These are phyloP conservation scores for Campopleginae sp. DNA, from an alignment of 2,888 invertebrate genomes.

Conservation along the genomic window DNA sequence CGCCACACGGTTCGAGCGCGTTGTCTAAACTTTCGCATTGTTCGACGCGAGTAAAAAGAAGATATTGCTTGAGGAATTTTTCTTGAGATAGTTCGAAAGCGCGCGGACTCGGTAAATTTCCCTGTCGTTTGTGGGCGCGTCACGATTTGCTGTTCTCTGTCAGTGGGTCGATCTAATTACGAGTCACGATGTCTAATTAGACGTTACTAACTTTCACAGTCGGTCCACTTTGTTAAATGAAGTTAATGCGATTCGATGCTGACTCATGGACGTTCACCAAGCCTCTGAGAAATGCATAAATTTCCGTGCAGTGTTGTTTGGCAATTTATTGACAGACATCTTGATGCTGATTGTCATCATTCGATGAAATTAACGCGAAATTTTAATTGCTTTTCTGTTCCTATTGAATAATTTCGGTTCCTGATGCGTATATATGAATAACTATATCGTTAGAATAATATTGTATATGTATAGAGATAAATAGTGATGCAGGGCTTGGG, in stretches of 20 bases:
- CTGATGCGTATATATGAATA: neutral
- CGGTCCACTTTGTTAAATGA: neutral
- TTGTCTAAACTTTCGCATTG: neutral
- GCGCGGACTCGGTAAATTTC: neutral
- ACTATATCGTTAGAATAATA: neutral
- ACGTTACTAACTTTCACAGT: slow-evolving; percentile 49
- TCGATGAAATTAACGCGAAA: neutral
- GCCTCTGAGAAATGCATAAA: neutral
- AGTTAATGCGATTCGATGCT: neutral
- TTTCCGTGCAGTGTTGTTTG: neutral
- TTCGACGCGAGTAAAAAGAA: neutral
- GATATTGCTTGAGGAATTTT: neutral
- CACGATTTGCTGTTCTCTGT: slow-evolving; percentile 13
- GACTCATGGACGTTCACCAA: neutral
- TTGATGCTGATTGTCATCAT: neutral
- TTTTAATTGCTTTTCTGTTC: neutral
- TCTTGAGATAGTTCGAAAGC: slow-evolving; percentile 43
- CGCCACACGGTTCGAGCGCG: neutral
- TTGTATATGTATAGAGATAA: slow-evolving; percentile 35
- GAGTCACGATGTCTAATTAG: slow-evolving; percentile 53
- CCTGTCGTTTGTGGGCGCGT: slow-evolving; percentile 9
- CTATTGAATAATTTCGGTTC: neutral
- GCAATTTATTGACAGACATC: neutral
- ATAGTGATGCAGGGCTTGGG: slow-evolving; percentile 57
- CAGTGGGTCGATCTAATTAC: slow-evolving; percentile 42